A percentile compares a stretch with the other conserved stretches of the same genome.
Evolutionary conservation across 2,113 vertebrate genomes (phyloP).

Genomic region (Pan paniscus): DNA sequence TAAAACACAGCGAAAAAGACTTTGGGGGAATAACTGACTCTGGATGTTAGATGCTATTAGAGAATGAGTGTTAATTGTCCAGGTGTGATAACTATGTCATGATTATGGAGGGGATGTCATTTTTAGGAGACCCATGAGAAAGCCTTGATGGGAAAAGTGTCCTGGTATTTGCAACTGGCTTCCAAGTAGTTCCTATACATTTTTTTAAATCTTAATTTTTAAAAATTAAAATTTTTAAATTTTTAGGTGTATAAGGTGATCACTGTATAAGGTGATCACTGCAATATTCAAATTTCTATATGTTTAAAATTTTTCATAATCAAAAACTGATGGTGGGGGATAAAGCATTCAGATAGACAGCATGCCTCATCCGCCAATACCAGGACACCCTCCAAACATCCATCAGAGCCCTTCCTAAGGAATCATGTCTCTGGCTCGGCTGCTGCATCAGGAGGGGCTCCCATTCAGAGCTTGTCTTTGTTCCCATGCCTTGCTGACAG

Average conservation of each 20-base stretch:
- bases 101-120: background rate
- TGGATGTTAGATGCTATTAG: background rate
- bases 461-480: background rate
- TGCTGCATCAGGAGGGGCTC: background rate
- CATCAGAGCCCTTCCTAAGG: background rate
- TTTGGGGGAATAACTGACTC: no score
- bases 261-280: background rate
- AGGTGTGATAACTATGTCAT: background rate
- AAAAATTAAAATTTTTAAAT: no score
- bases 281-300: background rate
- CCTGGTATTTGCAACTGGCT: background rate
- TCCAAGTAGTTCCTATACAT: background rate
- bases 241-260: background rate
- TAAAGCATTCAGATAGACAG: background rate
- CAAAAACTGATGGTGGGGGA: background rate
- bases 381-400: background rate
- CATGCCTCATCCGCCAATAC: background rate
- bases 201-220: background rate
- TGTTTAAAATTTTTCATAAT: background rate
- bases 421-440: background rate
- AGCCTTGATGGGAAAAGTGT: background rate
- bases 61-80: background rate
- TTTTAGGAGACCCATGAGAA: background rate
- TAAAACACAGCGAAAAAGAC: background rate
- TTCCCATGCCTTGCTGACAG: rapidly evolving